A percentile compares a stretch with the other conserved stretches of the same genome.
Conservation (phyloP, 2,113 vertebrate genomes). For the Stigmatopora argus region DNA sequence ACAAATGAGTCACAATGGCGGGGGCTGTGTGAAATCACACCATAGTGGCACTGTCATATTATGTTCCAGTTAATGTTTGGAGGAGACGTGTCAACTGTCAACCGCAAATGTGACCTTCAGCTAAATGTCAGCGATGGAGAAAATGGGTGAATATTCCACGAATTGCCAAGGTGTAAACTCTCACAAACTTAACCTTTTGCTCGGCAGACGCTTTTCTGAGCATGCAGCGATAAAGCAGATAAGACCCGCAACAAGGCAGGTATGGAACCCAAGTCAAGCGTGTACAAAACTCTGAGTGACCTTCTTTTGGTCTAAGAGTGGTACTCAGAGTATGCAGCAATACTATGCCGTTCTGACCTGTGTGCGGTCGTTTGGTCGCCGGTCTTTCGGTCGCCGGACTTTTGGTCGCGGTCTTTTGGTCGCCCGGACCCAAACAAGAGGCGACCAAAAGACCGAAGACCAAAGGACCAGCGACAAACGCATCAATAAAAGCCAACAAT, state of each 20-base stretch:
- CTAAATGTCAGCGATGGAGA: background rate
- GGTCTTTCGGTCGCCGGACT: too few relatives aligned
- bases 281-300: background rate
- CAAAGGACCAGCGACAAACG: too few relatives aligned
- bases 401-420: too few relatives aligned
- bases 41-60: slow-evolving; percentile 30
- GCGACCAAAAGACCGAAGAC: too few relatives aligned
- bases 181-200: slow-evolving; percentile 26
- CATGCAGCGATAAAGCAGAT: slow-evolving; percentile 19
- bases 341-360: background rate
- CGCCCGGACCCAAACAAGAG: too few relatives aligned
- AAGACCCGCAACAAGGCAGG: background rate
- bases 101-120: background rate
- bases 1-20: slow-evolving; percentile 23
- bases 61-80: background rate
- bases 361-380: too few relatives aligned
- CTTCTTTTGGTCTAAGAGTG: slow-evolving; percentile 1
- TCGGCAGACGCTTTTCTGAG: slow-evolving; percentile 10
- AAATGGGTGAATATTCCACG: background rate
- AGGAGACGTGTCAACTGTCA: background rate
- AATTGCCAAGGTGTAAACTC: background rate
- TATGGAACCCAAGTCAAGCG: background rate
- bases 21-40: background rate
- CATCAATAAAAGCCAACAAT: too few relatives aligned
- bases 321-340: background rate